A percentile compares a stretch with the other conserved stretches of the same genome.
Conservation (phyloP, 2,113 vertebrate genomes). For the Ranitomeya imitator region DNA sequence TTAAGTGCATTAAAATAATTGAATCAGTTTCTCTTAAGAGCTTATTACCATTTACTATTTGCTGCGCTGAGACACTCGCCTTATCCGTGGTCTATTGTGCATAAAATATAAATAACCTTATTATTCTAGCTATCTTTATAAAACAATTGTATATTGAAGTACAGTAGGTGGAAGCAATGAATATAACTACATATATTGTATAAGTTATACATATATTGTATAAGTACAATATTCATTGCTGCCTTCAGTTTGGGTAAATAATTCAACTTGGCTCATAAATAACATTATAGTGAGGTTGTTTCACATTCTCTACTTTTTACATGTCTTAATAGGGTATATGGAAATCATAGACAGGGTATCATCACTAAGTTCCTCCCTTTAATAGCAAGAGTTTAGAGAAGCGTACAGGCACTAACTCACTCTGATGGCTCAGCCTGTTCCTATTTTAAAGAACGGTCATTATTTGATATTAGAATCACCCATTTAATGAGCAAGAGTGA, state of each 20-base stretch:
- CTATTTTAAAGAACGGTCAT: no score
- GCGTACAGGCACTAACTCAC: no score
- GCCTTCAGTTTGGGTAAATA: neutral
- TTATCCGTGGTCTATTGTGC: slow-evolving; percentile 13
- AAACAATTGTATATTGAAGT: neutral
- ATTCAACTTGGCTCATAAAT: neutral
- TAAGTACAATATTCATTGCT: neutral
- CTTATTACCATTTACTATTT: neutral
- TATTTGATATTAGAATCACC: no score
- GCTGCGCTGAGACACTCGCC: slow-evolving; percentile 20
- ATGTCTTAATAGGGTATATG: no score
- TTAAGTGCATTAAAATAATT: slow-evolving; percentile 50
- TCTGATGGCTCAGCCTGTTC: no score
- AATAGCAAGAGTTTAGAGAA: no score
- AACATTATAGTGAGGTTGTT: neutral
- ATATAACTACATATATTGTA: no score
- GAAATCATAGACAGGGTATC: no score
- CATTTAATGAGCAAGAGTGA: no score
- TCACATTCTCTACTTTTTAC: no score
- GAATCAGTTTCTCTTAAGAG: slow-evolving; percentile 43
- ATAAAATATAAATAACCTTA: slow-evolving; percentile 9
- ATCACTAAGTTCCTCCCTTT: no score
- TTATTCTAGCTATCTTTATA: neutral
- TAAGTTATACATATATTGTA: neutral
- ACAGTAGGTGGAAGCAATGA: neutral